phyloP scores from a whole-genome alignment of 2,797 vertebrate species.

The Dromococcyx pavoninus region DNA sequence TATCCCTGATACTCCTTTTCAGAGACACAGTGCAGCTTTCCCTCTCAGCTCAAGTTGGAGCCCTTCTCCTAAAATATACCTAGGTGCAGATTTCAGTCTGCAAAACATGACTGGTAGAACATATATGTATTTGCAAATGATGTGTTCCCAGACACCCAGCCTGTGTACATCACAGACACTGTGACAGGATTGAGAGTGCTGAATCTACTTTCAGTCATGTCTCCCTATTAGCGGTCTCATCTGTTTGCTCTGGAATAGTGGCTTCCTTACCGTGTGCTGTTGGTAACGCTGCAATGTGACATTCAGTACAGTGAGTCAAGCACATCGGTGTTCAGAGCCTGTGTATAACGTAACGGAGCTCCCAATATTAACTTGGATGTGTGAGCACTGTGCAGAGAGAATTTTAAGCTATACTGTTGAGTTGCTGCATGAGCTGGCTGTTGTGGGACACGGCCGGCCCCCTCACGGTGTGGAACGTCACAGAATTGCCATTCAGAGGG shows the following conservation, averaged over 20 bases:
- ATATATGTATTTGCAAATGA: slow-evolving; percentile 20
- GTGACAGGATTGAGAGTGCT: slow-evolving; percentile 7
- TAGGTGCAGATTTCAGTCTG: slow-evolving; percentile 36
- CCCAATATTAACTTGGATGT: not conserved
- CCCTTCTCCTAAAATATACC: slow-evolving; percentile 26
- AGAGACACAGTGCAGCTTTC: not conserved
- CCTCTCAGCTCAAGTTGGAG: not conserved
- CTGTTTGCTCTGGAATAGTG: not conserved
- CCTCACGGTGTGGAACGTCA: not conserved
- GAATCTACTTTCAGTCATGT: not conserved
- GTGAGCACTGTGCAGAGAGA: not conserved
- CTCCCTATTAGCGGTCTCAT: not conserved
- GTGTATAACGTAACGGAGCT: not conserved
- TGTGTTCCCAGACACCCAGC: slow-evolving; percentile 47
- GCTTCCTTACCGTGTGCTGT: not conserved
- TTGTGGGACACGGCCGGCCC: not conserved
- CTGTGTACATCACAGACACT: slow-evolving; percentile 21
- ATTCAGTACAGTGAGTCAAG: not conserved
- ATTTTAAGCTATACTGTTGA: not conserved
- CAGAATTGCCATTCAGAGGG: not conserved
- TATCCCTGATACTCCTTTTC: slow-evolving; percentile 19
- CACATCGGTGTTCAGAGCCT: not conserved
- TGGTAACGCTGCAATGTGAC: not conserved
- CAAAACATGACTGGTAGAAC: slow-evolving; percentile 47
- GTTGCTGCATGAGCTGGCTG: not conserved